Evolutionary conservation across 1,140 invertebrate genomes (phyloP), one percentile per base, ranked within the genome.

Genomic region (Chironomus tepperi): DNA sequence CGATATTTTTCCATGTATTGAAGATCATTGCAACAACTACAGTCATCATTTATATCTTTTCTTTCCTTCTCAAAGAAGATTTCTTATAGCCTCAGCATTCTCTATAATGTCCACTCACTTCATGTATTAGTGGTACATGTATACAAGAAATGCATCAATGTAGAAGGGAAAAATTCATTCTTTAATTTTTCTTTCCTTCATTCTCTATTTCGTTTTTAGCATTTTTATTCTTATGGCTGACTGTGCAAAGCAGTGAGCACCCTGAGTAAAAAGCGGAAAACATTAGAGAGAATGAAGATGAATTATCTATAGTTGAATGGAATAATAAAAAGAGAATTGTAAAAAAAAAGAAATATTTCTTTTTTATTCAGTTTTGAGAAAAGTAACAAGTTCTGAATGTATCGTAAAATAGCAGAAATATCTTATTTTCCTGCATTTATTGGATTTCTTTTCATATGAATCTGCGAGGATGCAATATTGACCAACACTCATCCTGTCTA

Each of bases 211-310:
- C 65, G n/a, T 18, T 18, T 21, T 19, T 18, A 21, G 9, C 16
- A 18, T 19, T 57, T 57, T 15, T 47, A 47, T 47, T 57, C n/a
- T 15, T 57, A n/a, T n/a, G 5, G 47, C n/a, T 57, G 12, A 57
- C 47, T 57, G 47, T n/a, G 47, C 12, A 34, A 34, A 34, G 24
- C 24, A 34, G 24, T 34, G 24, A 34, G 24, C 24, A 57, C n/a
- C 65, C 65, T 21, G 65, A 70, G 65, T 10, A 16, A 12, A 57
- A 15, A 57, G 65, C 65, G 65, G 65, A 70, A 70, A 70, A 70
- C 65, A 70, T 70, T 70, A 70, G 65, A 70, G 10, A 16, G 47
- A 57, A 70, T 21, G 65, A 70, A 70, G 65, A 16, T 70, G 65
- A 70, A 70, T 70, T 70, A 70, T 70, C n/a, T 16, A 70, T 21